Evolutionary conservation across 1,140 invertebrate species (phyloP).

Genomic region (Drosophila repletoides): DNA sequence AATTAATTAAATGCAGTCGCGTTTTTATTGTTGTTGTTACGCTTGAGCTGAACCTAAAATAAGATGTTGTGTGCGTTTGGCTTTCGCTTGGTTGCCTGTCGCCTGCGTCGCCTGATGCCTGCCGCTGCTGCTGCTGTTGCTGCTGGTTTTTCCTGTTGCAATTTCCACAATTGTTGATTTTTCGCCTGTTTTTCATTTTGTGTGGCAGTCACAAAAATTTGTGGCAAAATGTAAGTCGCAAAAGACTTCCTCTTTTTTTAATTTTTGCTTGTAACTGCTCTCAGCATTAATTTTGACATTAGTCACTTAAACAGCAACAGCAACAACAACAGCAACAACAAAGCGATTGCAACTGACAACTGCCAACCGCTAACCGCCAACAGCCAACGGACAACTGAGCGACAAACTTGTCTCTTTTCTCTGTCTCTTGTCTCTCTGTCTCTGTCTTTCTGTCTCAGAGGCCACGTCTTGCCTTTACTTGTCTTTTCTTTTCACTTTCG

Average conservation of each 20-base stretch:
- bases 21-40: conserved; percentile 25
- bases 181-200: conserved; percentile 32
- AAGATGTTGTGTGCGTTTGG: conserved; percentile 47
- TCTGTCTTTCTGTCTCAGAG: too few species aligned
- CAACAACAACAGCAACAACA: neutral
- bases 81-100: conserved; percentile 45
- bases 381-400: conserved; percentile 39
- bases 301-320: conserved; percentile 28
- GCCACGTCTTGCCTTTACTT: too few species aligned
- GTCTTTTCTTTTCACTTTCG: conserved; percentile 71
- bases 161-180: conserved; percentile 73
- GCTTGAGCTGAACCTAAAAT: conserved; percentile 58
- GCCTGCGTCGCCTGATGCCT: neutral
- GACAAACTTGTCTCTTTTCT: conserved; percentile 35
- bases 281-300: conserved; percentile 44
- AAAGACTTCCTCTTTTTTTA: conserved; percentile 44
- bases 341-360: too few species aligned
- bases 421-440: neutral
- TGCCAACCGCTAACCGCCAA: conserved; percentile 21
- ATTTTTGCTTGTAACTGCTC: neutral
- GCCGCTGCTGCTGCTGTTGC: neutral
- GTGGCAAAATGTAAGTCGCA: conserved; percentile 29
- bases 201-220: conserved; percentile 61
- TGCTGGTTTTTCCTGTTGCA: conserved; percentile 66
- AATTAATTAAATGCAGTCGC: neutral